These are phyloP conservation scores for Manacus vitellinus DNA, from an alignment of 2,113 vertebrate genomes.

Conservation along the genomic window DNA sequence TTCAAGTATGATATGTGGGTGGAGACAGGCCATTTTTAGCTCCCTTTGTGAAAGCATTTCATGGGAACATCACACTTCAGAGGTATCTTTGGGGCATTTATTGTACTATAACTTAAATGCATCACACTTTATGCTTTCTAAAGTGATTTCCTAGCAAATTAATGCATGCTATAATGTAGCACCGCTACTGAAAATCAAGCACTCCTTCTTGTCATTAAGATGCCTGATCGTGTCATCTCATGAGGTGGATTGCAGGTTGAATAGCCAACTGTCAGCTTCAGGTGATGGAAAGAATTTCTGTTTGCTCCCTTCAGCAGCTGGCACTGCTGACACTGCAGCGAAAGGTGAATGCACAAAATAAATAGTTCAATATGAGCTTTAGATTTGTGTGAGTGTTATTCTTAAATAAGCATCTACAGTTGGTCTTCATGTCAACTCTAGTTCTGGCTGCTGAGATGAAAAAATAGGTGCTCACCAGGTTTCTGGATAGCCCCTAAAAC, in stretches of 20 bases:
- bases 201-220: background rate
- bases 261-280: background rate
- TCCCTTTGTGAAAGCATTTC: background rate
- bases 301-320: background rate
- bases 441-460: background rate
- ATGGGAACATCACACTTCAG: background rate
- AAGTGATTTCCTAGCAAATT: background rate
- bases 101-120: background rate
- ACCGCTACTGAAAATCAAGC: background rate
- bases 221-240: background rate
- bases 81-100: background rate
- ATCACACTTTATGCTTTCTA: background rate
- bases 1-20: background rate
- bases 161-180: background rate
- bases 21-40: background rate
- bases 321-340: background rate
- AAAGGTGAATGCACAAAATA: slow-evolving; percentile 13
- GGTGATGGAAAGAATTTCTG: background rate
- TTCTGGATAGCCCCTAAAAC: background rate
- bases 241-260: background rate
- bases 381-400: background rate
- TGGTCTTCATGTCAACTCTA: background rate
- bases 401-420: background rate
- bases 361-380: background rate
- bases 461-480: background rate